A percentile compares a stretch with the other conserved stretches of the same genome.
These are phyloP conservation scores for Campoplex nolae DNA, from an alignment of 2,888 invertebrate genomes.

Conservation along the genomic window DNA sequence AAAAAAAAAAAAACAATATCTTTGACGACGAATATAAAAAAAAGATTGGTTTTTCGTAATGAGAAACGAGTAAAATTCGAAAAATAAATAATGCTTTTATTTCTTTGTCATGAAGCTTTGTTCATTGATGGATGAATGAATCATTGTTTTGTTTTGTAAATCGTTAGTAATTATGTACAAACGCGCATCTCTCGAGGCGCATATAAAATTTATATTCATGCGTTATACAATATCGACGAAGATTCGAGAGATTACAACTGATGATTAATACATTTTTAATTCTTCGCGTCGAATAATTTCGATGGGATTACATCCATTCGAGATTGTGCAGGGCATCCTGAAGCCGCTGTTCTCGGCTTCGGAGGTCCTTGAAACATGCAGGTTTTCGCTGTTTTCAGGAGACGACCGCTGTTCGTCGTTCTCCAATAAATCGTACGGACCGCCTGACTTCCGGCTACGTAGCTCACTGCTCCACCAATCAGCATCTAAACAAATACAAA, in stretches of 20 bases:
- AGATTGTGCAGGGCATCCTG: conserved; percentile 73
- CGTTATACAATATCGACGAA: not conserved
- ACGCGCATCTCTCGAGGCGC: not conserved
- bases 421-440: conserved; percentile 93
- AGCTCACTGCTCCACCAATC: conserved; percentile 90
- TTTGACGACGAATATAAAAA: not conserved
- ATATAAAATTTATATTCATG: not conserved
- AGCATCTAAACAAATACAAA: conserved; percentile 80
- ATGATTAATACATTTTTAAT: conserved; percentile 48
- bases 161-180: conserved; percentile 74
- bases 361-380: conserved; percentile 81
- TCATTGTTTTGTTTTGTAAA: conserved; percentile 47
- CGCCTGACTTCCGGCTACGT: conserved; percentile 90
- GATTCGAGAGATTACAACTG: not conserved
- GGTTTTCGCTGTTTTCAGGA: conserved; percentile 79
- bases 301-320: conserved; percentile 73
- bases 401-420: conserved; percentile 81
- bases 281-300: conserved; percentile 67
- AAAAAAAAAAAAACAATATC: not conserved
- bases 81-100: conserved; percentile 77
- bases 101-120: conserved; percentile 66
- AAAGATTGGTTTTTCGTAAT: not conserved
- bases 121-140: not conserved
- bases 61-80: not conserved
- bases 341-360: conserved; percentile 78